phyloP scores from a whole-genome alignment of 2,888 invertebrate species.

The Melanargia galathea region DNA sequence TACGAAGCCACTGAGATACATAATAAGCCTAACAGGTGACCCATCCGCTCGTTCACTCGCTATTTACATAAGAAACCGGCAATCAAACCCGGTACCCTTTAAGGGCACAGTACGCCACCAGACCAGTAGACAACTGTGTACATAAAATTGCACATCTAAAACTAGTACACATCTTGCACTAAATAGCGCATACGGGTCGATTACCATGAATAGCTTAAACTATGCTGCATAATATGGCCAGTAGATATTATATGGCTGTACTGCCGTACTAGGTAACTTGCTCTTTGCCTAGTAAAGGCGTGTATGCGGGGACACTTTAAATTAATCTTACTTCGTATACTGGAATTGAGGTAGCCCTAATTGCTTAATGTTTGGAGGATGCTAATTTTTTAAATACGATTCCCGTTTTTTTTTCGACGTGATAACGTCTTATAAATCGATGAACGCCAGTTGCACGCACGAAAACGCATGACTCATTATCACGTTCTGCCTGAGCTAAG shows the following conservation, averaged over 20 bases:
- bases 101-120: background rate
- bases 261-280: slow-evolving; percentile 18
- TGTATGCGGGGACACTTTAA: slow-evolving; percentile 14
- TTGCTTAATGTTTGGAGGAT: background rate
- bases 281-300: slow-evolving; percentile 4
- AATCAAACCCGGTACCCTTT: no score
- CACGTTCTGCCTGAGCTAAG: no score
- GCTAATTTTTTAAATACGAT: background rate
- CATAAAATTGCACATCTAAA: background rate
- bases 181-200: slow-evolving; percentile 17
- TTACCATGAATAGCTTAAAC: slow-evolving; percentile 20
- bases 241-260: slow-evolving; percentile 4
- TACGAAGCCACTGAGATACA: no score
- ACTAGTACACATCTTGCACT: slow-evolving; percentile 13
- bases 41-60: no score
- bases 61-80: no score
- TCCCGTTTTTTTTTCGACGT: no score
- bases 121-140: background rate
- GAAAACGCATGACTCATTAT: no score
- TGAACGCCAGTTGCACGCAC: no score
- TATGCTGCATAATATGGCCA: slow-evolving; percentile 22
- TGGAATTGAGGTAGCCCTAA: background rate
- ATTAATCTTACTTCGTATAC: slow-evolving; percentile 9
- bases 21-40: no score
- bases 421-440: no score